phyloP scores from a whole-genome alignment of 2,888 invertebrate species.

The Anoplius nigerrimus region DNA sequence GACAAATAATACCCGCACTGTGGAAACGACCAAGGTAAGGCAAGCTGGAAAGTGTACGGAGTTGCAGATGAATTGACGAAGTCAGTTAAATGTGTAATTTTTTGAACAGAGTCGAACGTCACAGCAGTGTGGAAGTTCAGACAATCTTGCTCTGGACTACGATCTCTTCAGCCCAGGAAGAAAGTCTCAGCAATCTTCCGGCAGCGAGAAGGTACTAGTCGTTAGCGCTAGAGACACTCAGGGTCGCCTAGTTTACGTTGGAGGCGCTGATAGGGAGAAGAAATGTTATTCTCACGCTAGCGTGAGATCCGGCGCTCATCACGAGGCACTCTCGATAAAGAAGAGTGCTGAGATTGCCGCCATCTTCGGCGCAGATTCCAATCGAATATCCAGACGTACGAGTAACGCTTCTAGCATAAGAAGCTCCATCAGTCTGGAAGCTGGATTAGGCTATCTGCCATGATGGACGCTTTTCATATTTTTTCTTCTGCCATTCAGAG shows the following conservation, averaged over 20 bases:
- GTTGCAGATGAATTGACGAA: background rate
- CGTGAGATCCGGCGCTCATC: constrained; percentile 60
- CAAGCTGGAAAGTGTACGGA: too few relatives aligned
- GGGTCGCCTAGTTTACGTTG: constrained; percentile 75
- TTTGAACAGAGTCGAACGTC: constrained; percentile 61
- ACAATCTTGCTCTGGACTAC: constrained; percentile 86
- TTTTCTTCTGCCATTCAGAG: too few relatives aligned
- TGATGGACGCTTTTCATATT: constrained; percentile 41
- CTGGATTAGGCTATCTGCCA: constrained; percentile 71
- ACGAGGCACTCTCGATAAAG: constrained; percentile 88
- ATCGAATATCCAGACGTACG: constrained; percentile 60
- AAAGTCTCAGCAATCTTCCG: constrained; percentile 62
- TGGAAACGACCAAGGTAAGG: constrained; percentile 71
- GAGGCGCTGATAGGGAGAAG: constrained; percentile 66
- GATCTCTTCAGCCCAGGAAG: constrained; percentile 79
- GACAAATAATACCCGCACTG: constrained; percentile 67
- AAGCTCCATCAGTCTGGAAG: constrained; percentile 71
- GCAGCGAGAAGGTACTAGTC: constrained; percentile 74
- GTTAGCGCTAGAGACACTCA: constrained; percentile 76
- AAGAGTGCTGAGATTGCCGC: constrained; percentile 93
- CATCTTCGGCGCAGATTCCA: constrained; percentile 82
- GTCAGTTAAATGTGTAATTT: background rate
- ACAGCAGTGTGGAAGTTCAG: constrained; percentile 74
- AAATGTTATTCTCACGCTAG: constrained; percentile 51
- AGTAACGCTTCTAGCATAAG: constrained; percentile 69